phyloP scores from a whole-genome alignment of 2,113 vertebrate species.

The Oncorhynchus clarkii region DNA sequence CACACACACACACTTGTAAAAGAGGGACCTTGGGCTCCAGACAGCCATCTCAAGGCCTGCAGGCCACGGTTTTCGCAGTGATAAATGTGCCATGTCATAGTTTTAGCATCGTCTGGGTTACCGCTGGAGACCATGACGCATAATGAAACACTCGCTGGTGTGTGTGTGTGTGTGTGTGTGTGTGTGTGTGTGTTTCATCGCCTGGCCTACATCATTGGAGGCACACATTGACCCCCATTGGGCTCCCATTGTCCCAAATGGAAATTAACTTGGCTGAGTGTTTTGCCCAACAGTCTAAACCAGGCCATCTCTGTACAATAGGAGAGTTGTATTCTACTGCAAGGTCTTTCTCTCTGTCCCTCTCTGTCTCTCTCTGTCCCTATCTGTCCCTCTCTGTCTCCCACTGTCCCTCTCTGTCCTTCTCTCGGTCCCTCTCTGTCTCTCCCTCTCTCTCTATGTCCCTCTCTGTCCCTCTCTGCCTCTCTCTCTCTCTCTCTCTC shows the following conservation, averaged over 20 bases:
- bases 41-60: conserved; percentile 7
- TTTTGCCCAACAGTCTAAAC: too few relatives aligned
- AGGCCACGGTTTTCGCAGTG: neutral
- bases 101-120: neutral
- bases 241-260: too few relatives aligned
- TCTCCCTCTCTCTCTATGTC: too few relatives aligned
- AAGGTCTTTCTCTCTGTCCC: neutral
- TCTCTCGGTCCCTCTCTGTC: too few relatives aligned
- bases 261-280: too few relatives aligned
- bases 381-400: neutral
- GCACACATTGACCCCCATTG: too few relatives aligned
- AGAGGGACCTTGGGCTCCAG: neutral
- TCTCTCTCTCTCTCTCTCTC: too few relatives aligned
- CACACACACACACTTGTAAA: neutral
- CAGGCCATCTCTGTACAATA: neutral
- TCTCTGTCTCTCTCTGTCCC: too few relatives aligned
- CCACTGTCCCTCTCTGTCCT: neutral
- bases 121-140: neutral
- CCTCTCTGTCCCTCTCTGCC: too few relatives aligned
- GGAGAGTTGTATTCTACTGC: neutral
- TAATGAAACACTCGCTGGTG: neutral
- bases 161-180: neutral
- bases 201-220: too few relatives aligned
- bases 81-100: conserved; percentile 5
- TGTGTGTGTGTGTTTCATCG: neutral